Conservation (phyloP, 2,113 vertebrate species). For the Albula goreensis region DNA sequence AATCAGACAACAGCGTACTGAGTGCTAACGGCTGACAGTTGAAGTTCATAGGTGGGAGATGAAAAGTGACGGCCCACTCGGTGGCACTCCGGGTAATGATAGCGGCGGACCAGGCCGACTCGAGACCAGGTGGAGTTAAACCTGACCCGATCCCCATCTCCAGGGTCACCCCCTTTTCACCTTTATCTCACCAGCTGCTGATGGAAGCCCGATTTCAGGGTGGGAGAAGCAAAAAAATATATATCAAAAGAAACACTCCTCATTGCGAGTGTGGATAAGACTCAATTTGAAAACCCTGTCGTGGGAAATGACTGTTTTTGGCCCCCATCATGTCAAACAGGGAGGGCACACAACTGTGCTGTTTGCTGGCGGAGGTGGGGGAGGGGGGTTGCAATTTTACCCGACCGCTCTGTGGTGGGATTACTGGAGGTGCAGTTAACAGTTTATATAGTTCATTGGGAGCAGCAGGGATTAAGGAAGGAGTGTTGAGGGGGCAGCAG, state of each 20-base stretch:
- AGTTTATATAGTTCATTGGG: conserved; percentile 71
- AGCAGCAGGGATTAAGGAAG: conserved; percentile 64
- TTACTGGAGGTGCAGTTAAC: conserved; percentile 75
- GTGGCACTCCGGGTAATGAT: conserved; percentile 43
- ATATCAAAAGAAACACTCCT: conserved; percentile 8
- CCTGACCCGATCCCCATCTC: conserved; percentile 50
- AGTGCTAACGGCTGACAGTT: not conserved
- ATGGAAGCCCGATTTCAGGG: conserved; percentile 62
- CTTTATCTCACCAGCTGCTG: conserved; percentile 60
- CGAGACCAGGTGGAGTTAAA: conserved; percentile 51
- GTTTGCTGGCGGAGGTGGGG: conserved; percentile 46
- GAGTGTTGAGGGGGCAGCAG: conserved; percentile 51
- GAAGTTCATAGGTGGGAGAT: conserved; percentile 38
- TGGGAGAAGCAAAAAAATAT: conserved; percentile 14
- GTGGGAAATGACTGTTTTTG: conserved; percentile 71
- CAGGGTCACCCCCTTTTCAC: conserved; percentile 44
- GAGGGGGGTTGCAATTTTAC: conserved; percentile 51
- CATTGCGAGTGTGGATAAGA: conserved; percentile 61
- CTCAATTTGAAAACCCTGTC: conserved; percentile 69
- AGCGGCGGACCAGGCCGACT: conserved; percentile 30
- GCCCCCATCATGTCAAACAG: conserved; percentile 68
- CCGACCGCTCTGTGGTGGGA: conserved; percentile 56
- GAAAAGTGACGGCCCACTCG: conserved; percentile 32
- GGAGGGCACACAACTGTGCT: conserved; percentile 60
- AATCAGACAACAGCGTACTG: not conserved